phyloP scores from a whole-genome alignment of 2,113 vertebrate genomes.

The Sakesphorus luctuosus region DNA sequence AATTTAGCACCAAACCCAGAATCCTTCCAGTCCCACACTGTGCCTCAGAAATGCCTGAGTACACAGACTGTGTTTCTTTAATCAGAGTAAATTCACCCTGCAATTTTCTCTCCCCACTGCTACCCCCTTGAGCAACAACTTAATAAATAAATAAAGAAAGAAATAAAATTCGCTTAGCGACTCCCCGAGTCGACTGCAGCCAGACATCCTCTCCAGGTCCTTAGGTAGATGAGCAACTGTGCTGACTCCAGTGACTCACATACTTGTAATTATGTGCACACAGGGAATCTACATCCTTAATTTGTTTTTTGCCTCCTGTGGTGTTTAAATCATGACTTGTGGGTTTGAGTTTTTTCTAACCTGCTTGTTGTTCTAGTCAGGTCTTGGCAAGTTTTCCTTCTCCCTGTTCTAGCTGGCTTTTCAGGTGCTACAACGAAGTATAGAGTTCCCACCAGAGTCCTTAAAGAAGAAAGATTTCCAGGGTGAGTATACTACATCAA shows the following conservation, averaged over 20 bases:
- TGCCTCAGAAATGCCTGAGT: conserved; percentile 6
- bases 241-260: conserved; percentile 62
- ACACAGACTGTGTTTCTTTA: conserved; percentile 24
- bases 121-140: conserved; percentile 34
- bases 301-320: conserved; percentile 75
- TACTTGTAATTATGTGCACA: conserved; percentile 67
- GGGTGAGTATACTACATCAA: conserved; percentile 75
- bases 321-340: conserved; percentile 68
- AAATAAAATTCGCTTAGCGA: background rate
- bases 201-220: conserved; percentile 53
- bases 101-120: conserved; percentile 49
- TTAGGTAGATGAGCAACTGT: conserved; percentile 63
- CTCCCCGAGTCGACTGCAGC: background rate
- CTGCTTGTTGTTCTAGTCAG: conserved; percentile 57
- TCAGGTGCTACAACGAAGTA: conserved; percentile 72
- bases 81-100: conserved; percentile 59
- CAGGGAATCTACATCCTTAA: conserved; percentile 62
- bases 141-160: background rate
- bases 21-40: conserved; percentile 58
- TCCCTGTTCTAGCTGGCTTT: conserved; percentile 54
- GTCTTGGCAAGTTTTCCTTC: conserved; percentile 64
- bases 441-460: conserved; percentile 76
- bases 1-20: conserved; percentile 40
- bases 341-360: background rate
- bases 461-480: conserved; percentile 78